Evolutionary conservation across 2,797 vertebrate species (phyloP), one percentile per base, ranked within the genome.

Genomic region (Melanotaenia parkinsoni): DNA sequence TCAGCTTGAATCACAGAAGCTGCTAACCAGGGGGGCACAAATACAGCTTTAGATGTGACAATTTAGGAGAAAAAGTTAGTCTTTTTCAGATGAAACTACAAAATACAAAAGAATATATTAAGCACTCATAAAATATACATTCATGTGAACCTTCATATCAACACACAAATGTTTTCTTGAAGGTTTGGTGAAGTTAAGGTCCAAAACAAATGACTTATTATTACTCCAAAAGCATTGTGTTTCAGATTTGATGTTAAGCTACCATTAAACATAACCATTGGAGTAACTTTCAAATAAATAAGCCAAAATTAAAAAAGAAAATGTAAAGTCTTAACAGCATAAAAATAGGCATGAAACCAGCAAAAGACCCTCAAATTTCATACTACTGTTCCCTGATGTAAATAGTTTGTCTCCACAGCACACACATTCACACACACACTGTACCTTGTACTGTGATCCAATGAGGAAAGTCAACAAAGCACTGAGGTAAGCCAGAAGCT

Each of bases 391-490:
- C 30, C 77, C 65, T 0, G 16, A 70, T 57, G 45, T 5, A 60
- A 38, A 59, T 69, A 28, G 79, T 66, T 68, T 63, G 32, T 72
- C 74, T 59, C 9, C 32, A 71, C 50, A 85, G 73, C 54, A 74
- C 58, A 37, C 58, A 68, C 58, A 54, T 57, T 64, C 43, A 58
- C 63, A 83, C 64, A 78, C 30, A 63, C 56, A 63, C 51, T 53
- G 69, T 47, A 79, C 78, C 64, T 71, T 68, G 81, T 65, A 67
- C 64, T 83, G 63, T 70, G 75, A 88, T 89, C 89, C 92, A 79
- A 86, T 89, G 79, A 75, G 72, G 73, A 84, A 81, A 89, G 83
- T 90, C 86, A 90, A 92, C 90, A 92, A 70, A 88, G 33, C 45
- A 12, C 67, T 69, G 76, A 82, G 70, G 68, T 72, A 82, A 70